Conservation (phyloP, 2,113 vertebrate genomes). For the Phrynocephalus versicolor region DNA sequence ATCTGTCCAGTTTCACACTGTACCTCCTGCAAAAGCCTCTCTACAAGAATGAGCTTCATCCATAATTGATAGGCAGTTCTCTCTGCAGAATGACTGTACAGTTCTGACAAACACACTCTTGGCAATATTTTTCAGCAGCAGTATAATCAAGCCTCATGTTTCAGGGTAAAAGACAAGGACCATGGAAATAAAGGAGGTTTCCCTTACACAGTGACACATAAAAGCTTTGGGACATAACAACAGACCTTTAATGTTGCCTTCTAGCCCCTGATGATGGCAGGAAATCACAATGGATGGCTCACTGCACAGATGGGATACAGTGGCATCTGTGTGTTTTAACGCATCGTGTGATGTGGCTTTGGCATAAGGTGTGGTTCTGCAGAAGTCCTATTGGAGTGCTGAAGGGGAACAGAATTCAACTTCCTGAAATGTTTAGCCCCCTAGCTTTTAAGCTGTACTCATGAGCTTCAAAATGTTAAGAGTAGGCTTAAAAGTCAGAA, state of each 20-base stretch:
- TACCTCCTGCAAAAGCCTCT: not conserved
- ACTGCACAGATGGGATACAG: not conserved
- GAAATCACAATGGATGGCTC: not conserved
- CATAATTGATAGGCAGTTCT: not conserved
- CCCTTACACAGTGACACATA: not conserved
- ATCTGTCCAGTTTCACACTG: not conserved
- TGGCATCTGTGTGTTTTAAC: not conserved
- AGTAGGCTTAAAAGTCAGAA: too few species aligned
- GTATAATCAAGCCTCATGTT: slow-evolving; percentile 12
- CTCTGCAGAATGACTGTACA: slow-evolving; percentile 31
- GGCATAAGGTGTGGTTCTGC: not conserved
- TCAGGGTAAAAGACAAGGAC: not conserved
- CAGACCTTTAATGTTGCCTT: not conserved
- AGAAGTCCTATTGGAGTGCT: not conserved
- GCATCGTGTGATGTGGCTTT: not conserved
- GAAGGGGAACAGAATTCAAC: not conserved
- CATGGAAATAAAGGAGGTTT: slow-evolving; percentile 18
- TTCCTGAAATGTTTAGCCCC: not conserved
- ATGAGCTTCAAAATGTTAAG: too few species aligned
- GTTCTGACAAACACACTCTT: not conserved
- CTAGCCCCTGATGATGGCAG: not conserved
- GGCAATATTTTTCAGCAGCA: slow-evolving; percentile 3
- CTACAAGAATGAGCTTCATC: slow-evolving; percentile 50
- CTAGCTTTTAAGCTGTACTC: not conserved
- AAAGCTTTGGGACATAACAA: not conserved